phyloP scores from a whole-genome alignment of 2,797 vertebrate genomes.

The Choloepus didactylus region DNA sequence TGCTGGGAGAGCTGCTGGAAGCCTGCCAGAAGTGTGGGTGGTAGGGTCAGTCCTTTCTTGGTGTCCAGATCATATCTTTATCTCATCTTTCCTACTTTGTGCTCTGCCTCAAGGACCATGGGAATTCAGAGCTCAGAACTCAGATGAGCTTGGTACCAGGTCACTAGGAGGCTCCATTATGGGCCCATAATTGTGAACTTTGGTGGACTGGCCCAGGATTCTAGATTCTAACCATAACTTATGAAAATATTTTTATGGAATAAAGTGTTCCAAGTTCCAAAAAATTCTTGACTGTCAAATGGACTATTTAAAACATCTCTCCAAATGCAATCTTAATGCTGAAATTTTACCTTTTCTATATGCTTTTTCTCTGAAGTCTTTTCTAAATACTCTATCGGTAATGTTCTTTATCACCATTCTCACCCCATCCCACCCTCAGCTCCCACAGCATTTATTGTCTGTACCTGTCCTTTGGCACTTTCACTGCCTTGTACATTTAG shows the following conservation, averaged over 20 bases:
- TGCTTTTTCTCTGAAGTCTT: not conserved
- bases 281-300: not conserved
- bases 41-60: not conserved
- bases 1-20: not conserved
- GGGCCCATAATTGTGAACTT: not conserved
- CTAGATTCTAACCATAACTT: not conserved
- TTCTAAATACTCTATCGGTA: not conserved
- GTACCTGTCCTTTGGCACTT: not conserved
- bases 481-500: not conserved
- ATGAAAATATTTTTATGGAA: not conserved
- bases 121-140: not conserved
- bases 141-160: not conserved
- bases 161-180: not conserved
- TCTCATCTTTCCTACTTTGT: not conserved
- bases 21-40: not conserved
- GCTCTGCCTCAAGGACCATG: not conserved
- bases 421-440: not conserved
- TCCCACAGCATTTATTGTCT: not conserved
- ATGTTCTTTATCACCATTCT: no score
- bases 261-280: conserved; percentile 1
- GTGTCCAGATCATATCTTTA: not conserved
- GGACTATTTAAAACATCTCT: conserved; percentile 31
- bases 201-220: not conserved
- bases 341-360: not conserved
- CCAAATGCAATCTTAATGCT: not conserved